Percentiles rank a stretch among this genome's conserved stretches.
phyloP scores from a whole-genome alignment of 2,113 vertebrate genomes.

The Brachypteracias leptosomus region DNA sequence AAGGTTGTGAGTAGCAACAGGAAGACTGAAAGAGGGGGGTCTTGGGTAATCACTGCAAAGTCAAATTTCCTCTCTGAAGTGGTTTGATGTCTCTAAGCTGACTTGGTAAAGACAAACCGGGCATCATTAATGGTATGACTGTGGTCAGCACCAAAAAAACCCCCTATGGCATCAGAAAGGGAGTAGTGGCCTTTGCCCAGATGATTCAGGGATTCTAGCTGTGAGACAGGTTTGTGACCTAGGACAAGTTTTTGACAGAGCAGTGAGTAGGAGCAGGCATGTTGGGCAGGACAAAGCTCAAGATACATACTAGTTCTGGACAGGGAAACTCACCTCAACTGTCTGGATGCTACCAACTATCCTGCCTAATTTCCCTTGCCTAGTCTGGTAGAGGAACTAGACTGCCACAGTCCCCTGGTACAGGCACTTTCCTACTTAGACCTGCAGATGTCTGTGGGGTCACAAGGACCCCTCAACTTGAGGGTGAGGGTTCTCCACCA shows the following conservation, averaged over 20 bases:
- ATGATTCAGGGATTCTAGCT: neutral
- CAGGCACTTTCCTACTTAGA: neutral
- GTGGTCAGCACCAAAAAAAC: neutral
- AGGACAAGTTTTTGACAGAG: neutral
- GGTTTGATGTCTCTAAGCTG: neutral
- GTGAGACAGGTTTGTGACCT: neutral
- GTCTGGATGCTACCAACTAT: neutral
- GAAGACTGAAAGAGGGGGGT: neutral
- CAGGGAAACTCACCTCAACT: neutral
- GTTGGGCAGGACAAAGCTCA: neutral
- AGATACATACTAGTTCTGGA: neutral
- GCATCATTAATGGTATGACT: neutral
- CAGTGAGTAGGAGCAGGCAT: neutral
- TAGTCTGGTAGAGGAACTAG: neutral
- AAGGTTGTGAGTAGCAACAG: neutral
- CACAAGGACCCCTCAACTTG: rapidly evolving
- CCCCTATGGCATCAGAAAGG: neutral
- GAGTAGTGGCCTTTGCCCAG: neutral
- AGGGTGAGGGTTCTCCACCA: neutral
- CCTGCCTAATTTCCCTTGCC: neutral
- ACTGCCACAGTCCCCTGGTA: neutral
- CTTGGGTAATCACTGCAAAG: neutral
- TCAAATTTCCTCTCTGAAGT: neutral
- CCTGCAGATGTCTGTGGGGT: neutral
- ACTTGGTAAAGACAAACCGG: neutral